Conservation (phyloP, 1,140 invertebrate species). For the Seison nebaliae region DNA sequence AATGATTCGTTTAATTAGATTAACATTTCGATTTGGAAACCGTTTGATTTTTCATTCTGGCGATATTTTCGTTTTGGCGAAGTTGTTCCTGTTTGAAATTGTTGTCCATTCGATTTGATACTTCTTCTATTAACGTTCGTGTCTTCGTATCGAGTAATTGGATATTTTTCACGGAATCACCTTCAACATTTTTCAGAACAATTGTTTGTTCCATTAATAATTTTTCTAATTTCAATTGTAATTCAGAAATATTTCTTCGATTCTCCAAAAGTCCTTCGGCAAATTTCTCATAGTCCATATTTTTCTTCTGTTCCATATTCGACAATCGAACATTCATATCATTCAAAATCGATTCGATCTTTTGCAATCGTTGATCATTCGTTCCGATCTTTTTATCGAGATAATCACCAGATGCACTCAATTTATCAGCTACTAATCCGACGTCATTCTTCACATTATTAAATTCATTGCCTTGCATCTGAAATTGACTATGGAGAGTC, state of each 20-base stretch:
- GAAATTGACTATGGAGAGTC: conserved; percentile 2
- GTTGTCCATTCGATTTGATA: not conserved
- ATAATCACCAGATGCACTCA: not conserved
- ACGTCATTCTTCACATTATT: conserved; percentile 9
- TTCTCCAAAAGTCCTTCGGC: not conserved
- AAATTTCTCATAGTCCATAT: not conserved
- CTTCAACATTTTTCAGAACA: conserved; percentile 12
- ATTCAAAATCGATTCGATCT: conserved; percentile 1
- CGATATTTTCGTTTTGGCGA: conserved; percentile 5
- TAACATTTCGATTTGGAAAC: conserved; percentile 3
- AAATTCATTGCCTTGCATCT: conserved; percentile 3
- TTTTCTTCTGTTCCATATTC: not conserved
- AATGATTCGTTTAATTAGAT: conserved; percentile 5
- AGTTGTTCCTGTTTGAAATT: conserved; percentile 4
- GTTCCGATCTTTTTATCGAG: conserved; percentile 3
- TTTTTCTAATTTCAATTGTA: conserved; percentile 8
- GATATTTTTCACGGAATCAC: conserved; percentile 10
- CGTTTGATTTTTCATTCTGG: conserved; percentile 4
- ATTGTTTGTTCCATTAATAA: conserved; percentile 11
- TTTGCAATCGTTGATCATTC: conserved; percentile 4
- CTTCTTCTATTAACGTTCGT: not conserved
- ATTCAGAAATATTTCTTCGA: conserved; percentile 5
- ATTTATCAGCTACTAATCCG: conserved; percentile 2
- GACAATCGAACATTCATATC: conserved; percentile 9
- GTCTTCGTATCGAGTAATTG: conserved; percentile 10